phyloP scores from a whole-genome alignment of 2,888 invertebrate genomes.

The Tuta absoluta region DNA sequence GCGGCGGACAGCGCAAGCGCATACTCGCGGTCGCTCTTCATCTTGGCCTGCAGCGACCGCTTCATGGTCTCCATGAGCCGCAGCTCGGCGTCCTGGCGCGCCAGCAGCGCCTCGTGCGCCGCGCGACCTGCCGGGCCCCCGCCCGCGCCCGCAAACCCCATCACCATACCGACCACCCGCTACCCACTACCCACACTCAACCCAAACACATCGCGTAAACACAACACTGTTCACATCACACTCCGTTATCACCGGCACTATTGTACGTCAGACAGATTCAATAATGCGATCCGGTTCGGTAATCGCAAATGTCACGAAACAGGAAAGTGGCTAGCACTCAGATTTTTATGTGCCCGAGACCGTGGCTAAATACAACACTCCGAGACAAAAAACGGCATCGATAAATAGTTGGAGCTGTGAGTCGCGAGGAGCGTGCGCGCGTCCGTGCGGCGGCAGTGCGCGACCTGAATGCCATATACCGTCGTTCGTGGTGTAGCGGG shows the following conservation, averaged over 20 bases:
- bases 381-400: conserved; percentile 50
- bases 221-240: conserved; percentile 75
- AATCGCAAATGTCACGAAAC: conserved; percentile 15
- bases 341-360: conserved; percentile 41
- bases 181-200: conserved; percentile 48
- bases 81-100: conserved; percentile 95
- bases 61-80: conserved; percentile 95
- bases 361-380: conserved; percentile 48
- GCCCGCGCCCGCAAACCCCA: conserved; percentile 93
- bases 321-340: conserved; percentile 32
- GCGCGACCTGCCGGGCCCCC: conserved; percentile 92
- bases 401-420: conserved; percentile 44
- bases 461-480: conserved; percentile 70
- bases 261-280: conserved; percentile 55
- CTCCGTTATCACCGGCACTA: conserved; percentile 68
- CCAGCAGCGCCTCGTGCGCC: conserved; percentile 94
- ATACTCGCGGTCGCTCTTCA: conserved; percentile 96
- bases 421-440: conserved; percentile 45
- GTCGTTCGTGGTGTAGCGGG: conserved; percentile 33
- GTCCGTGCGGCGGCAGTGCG: conserved; percentile 61
- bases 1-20: conserved; percentile 91
- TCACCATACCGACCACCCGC: conserved; percentile 58
- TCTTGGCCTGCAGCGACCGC: conserved; percentile 91
- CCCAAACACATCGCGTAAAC: conserved; percentile 70
- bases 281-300: conserved; percentile 40